Evolutionary conservation across 2,113 vertebrate species (phyloP), one percentile per base, ranked within the genome.

Genomic region (Chauna torquata): DNA sequence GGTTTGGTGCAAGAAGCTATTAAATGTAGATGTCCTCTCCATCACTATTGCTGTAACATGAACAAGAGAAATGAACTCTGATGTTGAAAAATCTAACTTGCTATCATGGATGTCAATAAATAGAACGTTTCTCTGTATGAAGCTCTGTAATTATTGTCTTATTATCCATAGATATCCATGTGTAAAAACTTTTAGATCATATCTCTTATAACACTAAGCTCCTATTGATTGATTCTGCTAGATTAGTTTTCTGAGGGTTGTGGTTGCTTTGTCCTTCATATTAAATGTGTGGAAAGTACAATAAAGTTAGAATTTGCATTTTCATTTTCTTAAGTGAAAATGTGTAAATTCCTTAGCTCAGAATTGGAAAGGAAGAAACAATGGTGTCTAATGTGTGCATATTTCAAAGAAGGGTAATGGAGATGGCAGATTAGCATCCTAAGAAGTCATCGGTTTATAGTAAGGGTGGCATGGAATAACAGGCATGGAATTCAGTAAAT

Each of bases 11-110:
- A 71, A 75, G 70, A 62, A 77, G 7, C 16, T 68, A 27, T 20
- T 47, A 49, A 36, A 57, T 1, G 1, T 52, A n/a, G 13, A 12
- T 1, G 0, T 59, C 10, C 15, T 72, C 28, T 55, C 13, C 45
- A 6, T 71, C 10, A 65, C 14, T 57, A 18, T 42, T 45, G 32
- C 14, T 47, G 24, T 82, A 57, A 32, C 40, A 6, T 44, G 34
- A 59, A 47, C 0, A 34, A 54, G 1, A 66, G 40, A 71, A 65
- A 61, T 38, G 22, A 86, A 42, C 28, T 45, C 23, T 68, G n/a
- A 32, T 42, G 13, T 49, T 11, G 16, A 80, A 77, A 82, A 61
- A 68, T 54, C 12, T 44, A 49, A 42, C 14, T 16, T 71, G 0
- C 0, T 83, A 11, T 78, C 16, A 27, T 27, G 8, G 3, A 49